Evolutionary conservation across 2,797 vertebrate species (phyloP).

Genomic region (Siniperca undulata): DNA sequence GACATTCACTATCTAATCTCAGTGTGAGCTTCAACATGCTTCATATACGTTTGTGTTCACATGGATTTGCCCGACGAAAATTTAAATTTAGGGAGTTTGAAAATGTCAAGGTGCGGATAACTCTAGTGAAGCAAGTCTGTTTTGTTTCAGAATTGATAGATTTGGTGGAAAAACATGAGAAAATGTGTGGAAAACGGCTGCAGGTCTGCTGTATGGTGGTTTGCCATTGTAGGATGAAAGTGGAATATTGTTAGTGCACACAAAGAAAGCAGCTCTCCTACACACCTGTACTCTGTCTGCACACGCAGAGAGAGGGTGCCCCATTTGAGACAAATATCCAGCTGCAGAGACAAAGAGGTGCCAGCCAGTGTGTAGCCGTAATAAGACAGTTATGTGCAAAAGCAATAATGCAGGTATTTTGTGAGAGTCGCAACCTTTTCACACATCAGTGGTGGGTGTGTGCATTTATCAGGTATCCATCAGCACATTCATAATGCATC

Average conservation of each 20-base stretch:
- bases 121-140: neutral
- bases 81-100: neutral
- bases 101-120: neutral
- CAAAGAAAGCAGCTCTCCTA: constrained; percentile 23
- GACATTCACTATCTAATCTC: neutral
- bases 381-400: constrained; percentile 43
- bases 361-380: constrained; percentile 27
- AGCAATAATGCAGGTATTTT: constrained; percentile 41
- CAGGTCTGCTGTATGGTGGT: neutral
- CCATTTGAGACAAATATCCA: constrained; percentile 56
- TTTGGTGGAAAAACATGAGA: neutral
- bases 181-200: constrained; percentile 15
- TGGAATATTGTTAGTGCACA: constrained; percentile 24
- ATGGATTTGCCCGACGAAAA: neutral
- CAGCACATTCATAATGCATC: constrained; percentile 35
- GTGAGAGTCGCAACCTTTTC: constrained; percentile 18
- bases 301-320: constrained; percentile 9
- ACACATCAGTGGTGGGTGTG: neutral
- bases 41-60: neutral
- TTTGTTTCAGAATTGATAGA: neutral
- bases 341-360: constrained; percentile 62
- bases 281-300: constrained; percentile 63
- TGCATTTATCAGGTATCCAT: constrained; percentile 37
- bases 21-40: neutral
- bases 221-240: constrained; percentile 6